Conservation (phyloP, 2,888 invertebrate genomes). For the Thecophora atra region DNA sequence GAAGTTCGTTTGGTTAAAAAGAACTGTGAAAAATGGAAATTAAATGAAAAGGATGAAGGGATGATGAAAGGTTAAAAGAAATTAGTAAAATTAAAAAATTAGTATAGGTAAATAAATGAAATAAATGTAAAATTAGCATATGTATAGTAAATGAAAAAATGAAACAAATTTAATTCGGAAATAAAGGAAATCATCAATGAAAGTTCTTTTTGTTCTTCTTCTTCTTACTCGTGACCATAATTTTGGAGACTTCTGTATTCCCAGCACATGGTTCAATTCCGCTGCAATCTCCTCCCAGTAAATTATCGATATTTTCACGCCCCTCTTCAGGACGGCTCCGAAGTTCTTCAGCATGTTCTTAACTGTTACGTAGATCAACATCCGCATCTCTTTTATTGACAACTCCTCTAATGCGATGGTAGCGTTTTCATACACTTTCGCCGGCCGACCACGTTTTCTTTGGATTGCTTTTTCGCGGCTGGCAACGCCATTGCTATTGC, state of each 20-base stretch:
- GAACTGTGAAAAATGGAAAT: not conserved
- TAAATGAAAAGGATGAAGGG: not conserved
- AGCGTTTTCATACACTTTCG: not conserved
- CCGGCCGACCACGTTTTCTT: not conserved
- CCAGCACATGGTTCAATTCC: not conserved
- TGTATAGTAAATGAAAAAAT: too few relatives aligned
- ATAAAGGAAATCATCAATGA: too few relatives aligned
- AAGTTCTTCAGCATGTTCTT: conserved; percentile 18
- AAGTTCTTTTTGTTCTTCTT: not conserved
- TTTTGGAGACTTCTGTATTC: conserved; percentile 3
- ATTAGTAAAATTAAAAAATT: too few relatives aligned
- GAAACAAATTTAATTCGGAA: too few relatives aligned
- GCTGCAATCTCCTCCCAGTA: conserved; percentile 2
- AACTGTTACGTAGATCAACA: conserved; percentile 7
- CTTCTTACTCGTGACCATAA: conserved; percentile 18
- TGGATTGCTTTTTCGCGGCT: not conserved
- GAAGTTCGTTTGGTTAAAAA: conserved; percentile 10
- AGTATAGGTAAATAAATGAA: too few relatives aligned
- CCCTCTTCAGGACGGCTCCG: conserved; percentile 1
- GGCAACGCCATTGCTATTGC: not conserved
- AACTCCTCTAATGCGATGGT: not conserved
- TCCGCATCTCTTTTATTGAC: conserved; percentile 5
- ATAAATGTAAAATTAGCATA: not conserved
- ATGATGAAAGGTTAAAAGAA: too few relatives aligned
- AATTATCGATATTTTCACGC: not conserved